Conservation (phyloP, 2,797 vertebrate genomes). For the Helarctos malayanus region DNA sequence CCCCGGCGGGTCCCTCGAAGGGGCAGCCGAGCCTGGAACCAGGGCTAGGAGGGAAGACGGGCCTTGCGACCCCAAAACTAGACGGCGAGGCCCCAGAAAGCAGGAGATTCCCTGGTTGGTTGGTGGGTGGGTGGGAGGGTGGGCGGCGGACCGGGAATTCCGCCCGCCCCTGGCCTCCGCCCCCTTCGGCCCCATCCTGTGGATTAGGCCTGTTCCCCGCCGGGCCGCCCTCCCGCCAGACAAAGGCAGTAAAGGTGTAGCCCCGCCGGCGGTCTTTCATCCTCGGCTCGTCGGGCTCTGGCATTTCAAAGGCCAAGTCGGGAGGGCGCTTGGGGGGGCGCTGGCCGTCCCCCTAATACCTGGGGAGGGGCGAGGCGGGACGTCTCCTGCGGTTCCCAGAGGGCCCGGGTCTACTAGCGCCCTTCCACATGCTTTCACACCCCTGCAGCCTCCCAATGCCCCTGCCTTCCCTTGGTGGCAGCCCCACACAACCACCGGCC, state of each 20-base stretch:
- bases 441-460: background rate
- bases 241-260: conserved; percentile 88
- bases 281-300: background rate
- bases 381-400: background rate
- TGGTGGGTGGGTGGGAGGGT: background rate
- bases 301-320: conserved; percentile 87
- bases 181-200: conserved; percentile 37
- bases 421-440: background rate
- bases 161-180: background rate
- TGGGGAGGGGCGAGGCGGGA: background rate
- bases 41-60: background rate
- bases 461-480: conserved; percentile 76
- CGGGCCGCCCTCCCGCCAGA: conserved; percentile 69
- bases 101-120: background rate
- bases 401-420: background rate
- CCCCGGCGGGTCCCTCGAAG: background rate
- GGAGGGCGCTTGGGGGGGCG: conserved; percentile 65
- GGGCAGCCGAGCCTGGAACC: background rate
- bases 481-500: conserved; percentile 61
- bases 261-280: conserved; percentile 86
- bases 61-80: background rate
- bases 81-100: background rate
- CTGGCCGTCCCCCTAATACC: background rate
- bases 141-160: background rate
- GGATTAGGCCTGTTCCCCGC: conserved; percentile 54